Base-by-base conservation (phyloP, 2,113 vertebrate genomes). In the Oxyruncus cristatus region DNA sequence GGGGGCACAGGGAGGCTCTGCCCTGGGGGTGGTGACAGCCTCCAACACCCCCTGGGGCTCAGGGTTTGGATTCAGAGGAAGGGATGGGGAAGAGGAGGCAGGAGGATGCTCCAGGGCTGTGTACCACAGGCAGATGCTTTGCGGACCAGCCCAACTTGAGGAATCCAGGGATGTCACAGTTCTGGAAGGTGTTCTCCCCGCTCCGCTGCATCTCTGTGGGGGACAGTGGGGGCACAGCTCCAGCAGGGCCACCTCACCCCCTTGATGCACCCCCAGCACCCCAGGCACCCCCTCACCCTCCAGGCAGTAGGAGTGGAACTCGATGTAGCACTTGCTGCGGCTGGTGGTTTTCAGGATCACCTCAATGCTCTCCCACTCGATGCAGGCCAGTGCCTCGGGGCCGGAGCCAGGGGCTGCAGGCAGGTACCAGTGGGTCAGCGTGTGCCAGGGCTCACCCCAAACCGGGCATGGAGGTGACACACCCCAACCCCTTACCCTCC, bases 321-420 rank as follows among this genome's bases (percentile, higher is more conserved):
- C 98, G 33, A 99, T 98, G 96, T 98, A 99, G 96, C 98, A 99
- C 97, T 98, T 98, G 88, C 98, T 98, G 91, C 98, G 98, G 97
- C 98, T 98, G 22, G 98, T 88, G 2, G 99, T 99, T 95, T 98
- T 99, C 87, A 99, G 97, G 19, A 99, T 99, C 83, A 97, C 98
- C 89, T 99, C 99, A 2, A 99, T 92, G 62, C 97, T 98, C 88
- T 98, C 98, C 27, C 99, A 97, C 93, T 99, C 98, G 32, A 99
- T 98, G 97, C 98, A 98, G 77, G 98, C 97, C 95, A 91, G 98
- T 1, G 92, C 72, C 85, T 98, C 97, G 1, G 96, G 68, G 87
- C 89, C 62, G 0, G 97, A 95, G 35, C 96, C 96, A 0, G 90
- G 66, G 55, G 98, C 98, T 98, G 95, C 35, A 8, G 68, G 17